These are phyloP conservation scores for Aegithalos caudatus DNA, from an alignment of 2,113 vertebrate genomes.

Conservation along the genomic window DNA sequence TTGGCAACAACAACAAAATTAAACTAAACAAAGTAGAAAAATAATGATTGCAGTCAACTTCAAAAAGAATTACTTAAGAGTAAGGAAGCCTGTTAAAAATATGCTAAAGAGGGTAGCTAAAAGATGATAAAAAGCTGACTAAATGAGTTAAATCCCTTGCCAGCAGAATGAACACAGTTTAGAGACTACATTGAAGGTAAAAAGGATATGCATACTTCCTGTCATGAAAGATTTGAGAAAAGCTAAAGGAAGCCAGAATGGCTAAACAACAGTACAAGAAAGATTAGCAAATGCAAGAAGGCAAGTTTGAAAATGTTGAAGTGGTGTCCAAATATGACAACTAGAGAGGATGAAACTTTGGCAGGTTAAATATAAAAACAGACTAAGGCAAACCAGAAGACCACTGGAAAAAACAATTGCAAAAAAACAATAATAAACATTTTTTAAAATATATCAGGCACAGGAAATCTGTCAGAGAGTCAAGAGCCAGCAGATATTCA, in stretches of 20 bases:
- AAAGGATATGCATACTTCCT: constrained; percentile 33
- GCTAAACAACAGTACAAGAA: constrained; percentile 9
- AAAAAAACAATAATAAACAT: not conserved
- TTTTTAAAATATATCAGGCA: not conserved
- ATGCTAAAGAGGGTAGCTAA: not conserved
- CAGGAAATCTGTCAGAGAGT: not conserved
- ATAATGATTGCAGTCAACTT: not conserved
- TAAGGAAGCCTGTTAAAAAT: not conserved
- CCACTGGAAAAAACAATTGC: not conserved
- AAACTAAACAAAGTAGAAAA: not conserved
- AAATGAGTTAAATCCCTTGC: not conserved
- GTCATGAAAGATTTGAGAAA: constrained; percentile 25
- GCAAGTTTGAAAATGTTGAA: not conserved
- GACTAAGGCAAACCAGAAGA: not conserved
- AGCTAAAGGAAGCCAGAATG: constrained; percentile 26
- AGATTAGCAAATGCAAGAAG: not conserved
- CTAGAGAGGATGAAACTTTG: not conserved
- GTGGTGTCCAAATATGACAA: constrained; percentile 10
- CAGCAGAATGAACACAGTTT: not conserved
- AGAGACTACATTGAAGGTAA: not conserved
- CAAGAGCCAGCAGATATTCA: not conserved
- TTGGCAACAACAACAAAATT: not conserved
- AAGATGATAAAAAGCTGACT: not conserved
- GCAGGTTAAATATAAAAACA: not conserved
- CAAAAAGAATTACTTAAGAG: not conserved